These are phyloP conservation scores for Varanus salvator DNA, from an alignment of 2,113 vertebrate genomes.

Conservation along the genomic window DNA sequence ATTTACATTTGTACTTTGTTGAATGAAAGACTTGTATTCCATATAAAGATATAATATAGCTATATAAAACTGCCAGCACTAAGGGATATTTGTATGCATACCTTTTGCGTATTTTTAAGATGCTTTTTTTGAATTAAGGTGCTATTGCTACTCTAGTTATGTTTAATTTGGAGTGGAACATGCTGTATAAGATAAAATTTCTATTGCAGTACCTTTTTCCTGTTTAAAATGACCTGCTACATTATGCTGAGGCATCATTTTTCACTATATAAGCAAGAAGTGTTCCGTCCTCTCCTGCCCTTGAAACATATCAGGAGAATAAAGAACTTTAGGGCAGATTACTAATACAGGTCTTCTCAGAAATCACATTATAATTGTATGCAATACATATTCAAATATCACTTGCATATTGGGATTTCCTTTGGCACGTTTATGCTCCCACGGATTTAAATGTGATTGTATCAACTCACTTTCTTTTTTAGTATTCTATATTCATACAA, in stretches of 20 bases:
- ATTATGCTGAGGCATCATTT: conserved; percentile 26
- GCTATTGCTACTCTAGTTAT: conserved; percentile 9
- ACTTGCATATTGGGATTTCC: conserved; percentile 48
- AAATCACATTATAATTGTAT: conserved; percentile 45
- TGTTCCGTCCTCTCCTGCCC: conserved; percentile 5
- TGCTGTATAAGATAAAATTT: not conserved
- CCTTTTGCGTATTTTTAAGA: not conserved
- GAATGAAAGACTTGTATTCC: not conserved
- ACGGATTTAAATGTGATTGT: conserved; percentile 65
- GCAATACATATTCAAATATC: not conserved
- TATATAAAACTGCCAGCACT: not conserved
- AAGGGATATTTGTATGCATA: not conserved
- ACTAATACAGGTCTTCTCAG: conserved; percentile 9
- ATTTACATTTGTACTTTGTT: not conserved
- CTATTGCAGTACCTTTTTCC: not conserved
- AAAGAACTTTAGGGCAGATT: conserved; percentile 29
- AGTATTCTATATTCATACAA: conserved; percentile 69
- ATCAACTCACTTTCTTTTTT: conserved; percentile 71
- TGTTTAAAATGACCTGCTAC: not conserved
- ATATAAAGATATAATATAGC: not conserved
- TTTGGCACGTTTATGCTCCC: conserved; percentile 51
- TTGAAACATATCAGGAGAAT: conserved; percentile 36
- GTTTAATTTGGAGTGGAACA: not conserved
- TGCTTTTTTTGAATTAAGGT: not conserved
- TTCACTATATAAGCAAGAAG: conserved; percentile 18